Evolutionary conservation across 2,888 invertebrate species (phyloP).

Genomic region (Taphrorychus bicolor): DNA sequence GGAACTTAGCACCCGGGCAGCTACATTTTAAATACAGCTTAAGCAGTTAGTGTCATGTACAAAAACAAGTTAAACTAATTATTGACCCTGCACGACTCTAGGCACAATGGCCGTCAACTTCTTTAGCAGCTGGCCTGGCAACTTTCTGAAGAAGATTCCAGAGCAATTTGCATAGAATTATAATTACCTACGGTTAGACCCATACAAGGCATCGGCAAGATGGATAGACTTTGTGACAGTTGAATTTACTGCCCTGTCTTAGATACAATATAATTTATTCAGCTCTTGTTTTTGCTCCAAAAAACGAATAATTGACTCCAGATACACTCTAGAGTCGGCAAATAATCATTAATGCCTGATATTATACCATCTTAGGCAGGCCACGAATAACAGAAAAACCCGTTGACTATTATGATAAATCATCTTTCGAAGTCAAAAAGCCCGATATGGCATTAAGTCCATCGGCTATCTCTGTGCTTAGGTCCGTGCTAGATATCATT

Average conservation of each 20-base stretch:
- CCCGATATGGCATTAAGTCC: conserved; percentile 1
- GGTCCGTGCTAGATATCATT: conserved; percentile 19
- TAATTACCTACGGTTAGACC: conserved; percentile 44
- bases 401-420: conserved; percentile 7
- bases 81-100: not conserved
- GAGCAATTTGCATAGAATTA: conserved; percentile 46
- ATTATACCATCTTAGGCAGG: no score
- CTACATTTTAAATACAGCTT: not conserved
- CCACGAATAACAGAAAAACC: not conserved
- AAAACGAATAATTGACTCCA: not conserved
- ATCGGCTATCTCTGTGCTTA: not conserved
- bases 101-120: not conserved
- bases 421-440: conserved; percentile 3
- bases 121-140: conserved; percentile 6
- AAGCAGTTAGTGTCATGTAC: no score
- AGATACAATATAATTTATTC: not conserved
- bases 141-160: conserved; percentile 22
- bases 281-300: no score
- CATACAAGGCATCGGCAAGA: conserved; percentile 44
- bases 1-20: no score
- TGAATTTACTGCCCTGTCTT: conserved; percentile 30
- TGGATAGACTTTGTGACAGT: conserved; percentile 40
- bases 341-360: no score
- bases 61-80: not conserved
- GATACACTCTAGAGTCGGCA: no score